Conservation (phyloP, 2,888 invertebrate species). For the Cataglyphis albicans region DNA sequence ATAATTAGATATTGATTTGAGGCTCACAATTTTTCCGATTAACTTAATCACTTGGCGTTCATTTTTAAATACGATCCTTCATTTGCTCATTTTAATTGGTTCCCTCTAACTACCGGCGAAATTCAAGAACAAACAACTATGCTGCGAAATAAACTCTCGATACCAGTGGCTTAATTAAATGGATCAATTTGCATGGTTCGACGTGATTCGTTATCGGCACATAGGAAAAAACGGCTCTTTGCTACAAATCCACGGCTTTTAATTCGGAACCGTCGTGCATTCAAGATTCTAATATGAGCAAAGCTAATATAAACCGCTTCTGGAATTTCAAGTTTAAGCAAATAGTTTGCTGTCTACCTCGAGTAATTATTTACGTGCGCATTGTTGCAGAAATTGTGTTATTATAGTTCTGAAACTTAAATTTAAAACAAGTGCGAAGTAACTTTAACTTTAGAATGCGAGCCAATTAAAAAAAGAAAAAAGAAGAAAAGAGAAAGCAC, state of each 20-base stretch:
- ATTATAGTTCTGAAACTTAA: constrained; percentile 24
- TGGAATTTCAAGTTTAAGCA: constrained; percentile 47
- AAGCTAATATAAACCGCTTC: constrained; percentile 4
- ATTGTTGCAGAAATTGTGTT: constrained; percentile 40
- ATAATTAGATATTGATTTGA: not conserved
- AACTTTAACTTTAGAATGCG: not conserved
- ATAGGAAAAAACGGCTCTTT: constrained; percentile 9
- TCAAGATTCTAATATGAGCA: constrained; percentile 26
- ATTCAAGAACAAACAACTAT: constrained; percentile 4
- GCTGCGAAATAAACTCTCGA: constrained; percentile 16
- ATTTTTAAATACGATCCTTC: not conserved
- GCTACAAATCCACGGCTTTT: constrained; percentile 18
- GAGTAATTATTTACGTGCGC: constrained; percentile 36
- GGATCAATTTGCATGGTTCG: constrained; percentile 5
- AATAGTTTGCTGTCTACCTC: constrained; percentile 42
- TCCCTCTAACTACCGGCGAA: not conserved
- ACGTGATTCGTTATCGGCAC: constrained; percentile 25
- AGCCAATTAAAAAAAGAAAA: not conserved
- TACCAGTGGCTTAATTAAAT: constrained; percentile 38
- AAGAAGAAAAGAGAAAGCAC: not conserved
- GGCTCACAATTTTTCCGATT: not conserved
- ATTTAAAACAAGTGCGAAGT: constrained; percentile 5
- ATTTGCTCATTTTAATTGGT: constrained; percentile 30
- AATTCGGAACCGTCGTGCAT: constrained; percentile 13
- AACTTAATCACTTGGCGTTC: not conserved